Base-by-base conservation (phyloP, 2,888 invertebrate species). In the Meteorus cinctellus region DNA sequence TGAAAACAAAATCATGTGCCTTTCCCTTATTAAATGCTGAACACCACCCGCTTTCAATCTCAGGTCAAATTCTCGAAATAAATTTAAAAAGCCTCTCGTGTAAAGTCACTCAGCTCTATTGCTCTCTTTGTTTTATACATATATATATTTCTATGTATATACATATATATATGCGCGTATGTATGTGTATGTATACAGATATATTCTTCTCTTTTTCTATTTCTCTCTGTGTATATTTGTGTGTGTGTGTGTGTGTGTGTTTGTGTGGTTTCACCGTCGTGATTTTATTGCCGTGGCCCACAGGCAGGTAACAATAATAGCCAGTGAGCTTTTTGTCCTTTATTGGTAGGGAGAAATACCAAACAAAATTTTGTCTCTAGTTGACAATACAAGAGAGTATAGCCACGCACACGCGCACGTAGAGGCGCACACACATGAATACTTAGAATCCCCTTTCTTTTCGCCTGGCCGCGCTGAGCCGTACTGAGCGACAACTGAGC, bases 401-500 rank as follows among this genome's bases (percentile, higher is more conserved):
- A 41, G 31, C 45, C 72, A 67, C 55, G 66, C 74, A 75, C 76
- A 72, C 74, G 76, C 68, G 45, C 59, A 67, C 24, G 62, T 31
- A 55, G 72, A 74, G 74, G 69, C 78, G 80, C 80, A 85, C 85
- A 85, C 84, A 84, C 82, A 79, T 82, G 84, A 83, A 24, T 62
- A 16, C 67, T 74, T 76, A 72, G 82, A 83, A 83, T 80, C 85
- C 86, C 85, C 87, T 87, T 86, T 86, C 85, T 88, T 86, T 86
- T 87, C 85, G 86, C 74, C 82, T 87, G 86, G 87, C 88, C 87
- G 88, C 87, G 87, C 88, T 86, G 87, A 87, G 89, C 88, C 88
- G 86, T 86, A 88, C 88, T 89, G 89, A 90, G 88, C 91, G 91
- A 90, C 91, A 89, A 91, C 91, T 91, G 92, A 91, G 91, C 89